These are phyloP conservation scores for Sisyra terminalis DNA, from an alignment of 2,888 invertebrate genomes.

Conservation along the genomic window DNA sequence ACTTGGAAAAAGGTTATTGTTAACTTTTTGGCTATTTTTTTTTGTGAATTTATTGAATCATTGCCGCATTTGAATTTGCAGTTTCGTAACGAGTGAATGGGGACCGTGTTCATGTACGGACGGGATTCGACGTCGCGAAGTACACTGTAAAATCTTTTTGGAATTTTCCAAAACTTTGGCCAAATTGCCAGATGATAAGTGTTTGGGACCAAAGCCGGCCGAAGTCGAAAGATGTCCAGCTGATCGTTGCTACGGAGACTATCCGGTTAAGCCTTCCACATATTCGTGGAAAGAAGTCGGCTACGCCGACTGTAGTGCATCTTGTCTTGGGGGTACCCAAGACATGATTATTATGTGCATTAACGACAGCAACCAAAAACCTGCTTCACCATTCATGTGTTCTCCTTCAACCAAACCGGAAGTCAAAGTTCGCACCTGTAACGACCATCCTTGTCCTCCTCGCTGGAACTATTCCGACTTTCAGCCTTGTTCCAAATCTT, in stretches of 20 bases:
- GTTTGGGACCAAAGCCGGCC: conserved; percentile 68
- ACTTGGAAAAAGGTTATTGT: conserved; percentile 4
- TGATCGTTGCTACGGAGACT: conserved; percentile 49
- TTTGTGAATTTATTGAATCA: not conserved
- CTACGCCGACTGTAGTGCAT: conserved; percentile 85
- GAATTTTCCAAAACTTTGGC: conserved; percentile 83
- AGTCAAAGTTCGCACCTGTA: conserved; percentile 76
- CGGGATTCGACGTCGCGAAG: conserved; percentile 69
- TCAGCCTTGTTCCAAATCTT: conserved; percentile 78
- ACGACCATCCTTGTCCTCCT: conserved; percentile 90
- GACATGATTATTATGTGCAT: conserved; percentile 81
- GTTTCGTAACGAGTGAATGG: conserved; percentile 89
- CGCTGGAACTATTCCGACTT: conserved; percentile 87
- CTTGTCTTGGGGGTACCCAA: conserved; percentile 78
- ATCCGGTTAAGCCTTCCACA: conserved; percentile 25
- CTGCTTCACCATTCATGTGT: conserved; percentile 77
- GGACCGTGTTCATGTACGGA: conserved; percentile 86
- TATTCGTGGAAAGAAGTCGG: conserved; percentile 83
- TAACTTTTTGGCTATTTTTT: not conserved
- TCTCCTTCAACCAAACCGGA: conserved; percentile 77
- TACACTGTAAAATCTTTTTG: conserved; percentile 88
- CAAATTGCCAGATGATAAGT: conserved; percentile 73
- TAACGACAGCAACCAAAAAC: conserved; percentile 69
- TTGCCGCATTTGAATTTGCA: conserved; percentile 23
- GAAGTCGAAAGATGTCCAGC: conserved; percentile 67